Base-by-base conservation (phyloP, 1,140 invertebrate genomes). In the Calephelis virginiensis region DNA sequence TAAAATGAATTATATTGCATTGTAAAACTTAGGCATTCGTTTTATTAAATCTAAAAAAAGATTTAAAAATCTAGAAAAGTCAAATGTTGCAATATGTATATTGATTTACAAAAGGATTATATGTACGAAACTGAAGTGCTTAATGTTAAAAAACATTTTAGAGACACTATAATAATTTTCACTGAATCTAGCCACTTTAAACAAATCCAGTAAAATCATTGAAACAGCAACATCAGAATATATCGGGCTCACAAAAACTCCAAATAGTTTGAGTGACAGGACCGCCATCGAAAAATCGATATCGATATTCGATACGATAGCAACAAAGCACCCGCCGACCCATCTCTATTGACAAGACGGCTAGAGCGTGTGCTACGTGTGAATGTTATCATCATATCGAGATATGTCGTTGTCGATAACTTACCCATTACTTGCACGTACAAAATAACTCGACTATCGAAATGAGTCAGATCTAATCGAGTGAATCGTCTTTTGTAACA, bases 291-390 rank as follows among this genome's bases (percentile, higher is more conserved):
- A 82, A 85, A 86, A 83, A 79, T 77, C 81, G 82, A 85, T 84
- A 82, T 85, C 83, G 82, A 86, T 85, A 81, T 69, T 81, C 84
- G 85, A 86, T 88, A 86, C 67, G 74, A 64, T 70, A 69, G 69
- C 80, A 80, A 88, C 85, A 90, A 89, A 85, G 87, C 85, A 79
- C 76, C 81, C 82, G 83, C 80, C 81, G 68, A 73, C 76, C 78
- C 81, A 83, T 82, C 86, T 82, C 82, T 89, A 89, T 82, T 81
- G 82, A 87, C 82, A 85, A 69, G 78, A 75, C 77, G 78, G 69
- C 77, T 71, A 75, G 83, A 84, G 86, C 87, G 87, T 90, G 87
- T 90, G 87, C 86, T 84, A 87, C 80, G 87, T 88, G 87, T 89
- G 87, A 90, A 90, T 89, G 82, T 81, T 89, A 89, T 90, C 86